Conservation (phyloP, 2,888 invertebrate genomes). For the Subacronicta megacephala region DNA sequence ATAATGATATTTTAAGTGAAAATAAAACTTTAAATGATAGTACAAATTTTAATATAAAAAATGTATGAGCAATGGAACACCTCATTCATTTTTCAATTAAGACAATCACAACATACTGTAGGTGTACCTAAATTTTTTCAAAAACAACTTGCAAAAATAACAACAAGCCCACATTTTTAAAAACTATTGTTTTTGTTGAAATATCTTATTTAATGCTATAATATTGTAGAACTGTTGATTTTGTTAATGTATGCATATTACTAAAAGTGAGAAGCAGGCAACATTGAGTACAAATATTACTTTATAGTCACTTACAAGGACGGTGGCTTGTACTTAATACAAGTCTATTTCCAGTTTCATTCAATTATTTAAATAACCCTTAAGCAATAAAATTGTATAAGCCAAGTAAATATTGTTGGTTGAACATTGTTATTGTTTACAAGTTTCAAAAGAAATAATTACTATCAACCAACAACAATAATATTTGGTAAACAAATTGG, state of each 20-base stretch:
- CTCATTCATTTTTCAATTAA: conserved; percentile 74
- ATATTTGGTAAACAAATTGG: not conserved
- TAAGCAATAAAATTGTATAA: not conserved
- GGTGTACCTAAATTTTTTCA: conserved; percentile 43
- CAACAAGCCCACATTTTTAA: conserved; percentile 23
- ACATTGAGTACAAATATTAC: conserved; percentile 37
- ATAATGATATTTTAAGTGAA: not conserved
- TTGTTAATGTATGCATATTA: conserved; percentile 41
- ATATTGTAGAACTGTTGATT: conserved; percentile 39
- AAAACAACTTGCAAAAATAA: conserved; percentile 41
- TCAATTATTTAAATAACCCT: conserved; percentile 10
- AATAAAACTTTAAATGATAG: conserved; percentile 48
- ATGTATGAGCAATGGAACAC: conserved; percentile 80
- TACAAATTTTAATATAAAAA: conserved; percentile 70
- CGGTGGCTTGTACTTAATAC: conserved; percentile 42
- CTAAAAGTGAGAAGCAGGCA: conserved; percentile 38
- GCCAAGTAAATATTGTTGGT: not conserved
- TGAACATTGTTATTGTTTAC: too few relatives aligned
- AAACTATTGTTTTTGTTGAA: conserved; percentile 41
- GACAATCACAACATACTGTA: conserved; percentile 52
- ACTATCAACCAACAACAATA: not conserved
- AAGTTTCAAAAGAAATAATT: not conserved
- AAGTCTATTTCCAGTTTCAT: conserved; percentile 35
- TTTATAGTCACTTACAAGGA: conserved; percentile 46
- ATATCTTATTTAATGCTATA: conserved; percentile 20